These are phyloP conservation scores for Camelus bactrianus DNA, from an alignment of 2,113 vertebrate genomes.

Conservation along the genomic window DNA sequence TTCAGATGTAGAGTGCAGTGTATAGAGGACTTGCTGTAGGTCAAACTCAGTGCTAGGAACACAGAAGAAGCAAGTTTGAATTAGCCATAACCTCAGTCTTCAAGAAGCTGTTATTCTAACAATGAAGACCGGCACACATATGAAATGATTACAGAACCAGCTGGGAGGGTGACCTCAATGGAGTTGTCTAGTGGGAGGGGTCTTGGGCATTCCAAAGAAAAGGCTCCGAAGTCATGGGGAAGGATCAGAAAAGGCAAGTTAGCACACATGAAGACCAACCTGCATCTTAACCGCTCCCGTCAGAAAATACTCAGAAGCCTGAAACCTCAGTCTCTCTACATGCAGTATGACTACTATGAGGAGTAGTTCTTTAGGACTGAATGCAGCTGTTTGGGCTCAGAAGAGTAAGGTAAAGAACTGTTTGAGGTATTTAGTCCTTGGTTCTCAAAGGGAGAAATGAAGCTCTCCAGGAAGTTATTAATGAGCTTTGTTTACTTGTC, in stretches of 20 bases:
- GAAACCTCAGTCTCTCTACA: background rate
- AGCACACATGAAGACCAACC: background rate
- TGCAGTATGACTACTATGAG: background rate
- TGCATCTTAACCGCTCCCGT: background rate
- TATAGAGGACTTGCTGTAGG: background rate
- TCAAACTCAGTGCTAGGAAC: background rate
- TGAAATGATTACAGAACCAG: background rate
- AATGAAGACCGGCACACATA: background rate
- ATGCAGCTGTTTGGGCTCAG: background rate
- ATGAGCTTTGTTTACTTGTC: background rate
- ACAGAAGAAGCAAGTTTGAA: background rate
- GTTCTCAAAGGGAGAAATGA: background rate
- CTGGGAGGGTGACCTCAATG: accelerated
- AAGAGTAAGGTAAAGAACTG: background rate
- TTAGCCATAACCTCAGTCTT: background rate
- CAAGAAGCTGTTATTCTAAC: background rate
- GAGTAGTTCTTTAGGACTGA: background rate
- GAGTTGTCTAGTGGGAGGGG: background rate
- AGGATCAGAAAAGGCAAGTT: background rate
- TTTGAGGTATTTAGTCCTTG: background rate
- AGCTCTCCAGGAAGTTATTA: background rate
- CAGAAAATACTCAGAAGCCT: background rate
- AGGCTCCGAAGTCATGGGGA: background rate
- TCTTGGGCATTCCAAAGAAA: background rate
- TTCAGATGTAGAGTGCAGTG: background rate